Evolutionary conservation across 2,888 invertebrate genomes (phyloP), one percentile per base, ranked within the genome.

Genomic region (Macropis europaea): DNA sequence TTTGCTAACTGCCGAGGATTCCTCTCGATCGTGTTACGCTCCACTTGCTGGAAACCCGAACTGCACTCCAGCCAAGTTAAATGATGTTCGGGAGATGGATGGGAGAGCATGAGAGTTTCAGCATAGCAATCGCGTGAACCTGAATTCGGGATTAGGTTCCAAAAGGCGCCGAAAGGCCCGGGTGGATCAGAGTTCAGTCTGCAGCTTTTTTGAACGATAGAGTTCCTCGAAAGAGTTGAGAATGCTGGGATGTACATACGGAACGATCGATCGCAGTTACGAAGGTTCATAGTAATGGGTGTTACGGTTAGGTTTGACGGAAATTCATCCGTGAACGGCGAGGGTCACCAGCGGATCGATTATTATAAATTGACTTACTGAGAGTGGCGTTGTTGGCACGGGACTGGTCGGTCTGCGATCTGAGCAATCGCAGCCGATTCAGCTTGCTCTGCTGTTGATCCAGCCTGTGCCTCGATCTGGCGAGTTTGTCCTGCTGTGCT

Each of bases 391-490:
- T 97, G 91, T 95, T 96, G 90, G 96, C 95, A 91, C 97, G 96
- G 91, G 96, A 96, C 87, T 97, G 94, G 90, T 97, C 97, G 86
- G 97, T 96, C 92, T 98, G 98, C 73, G 97, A 98, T 81, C 97
- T 93, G 86, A 98, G 93, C 82, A 97, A 97, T 87, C 97, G 92
- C 90, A 99, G 92, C 90, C 97, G 95, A 84, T 97, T 93, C 90
- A 98, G 92, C 91, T 98, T 98, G 89, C 97, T 93, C 91, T 98
- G 98, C 91, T 98, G 98, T 77, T 97, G 96, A 90, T 98, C 97
- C 84, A 98, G 97, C 82, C 97, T 95, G 88, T 98, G 97, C 82
- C 97, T 93, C 87, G 98, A 92, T 88, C 97, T 92, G 71, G 96
- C 93, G 87, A 97, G 92, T 82, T 97, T 93, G 90, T 97, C 97